These are phyloP conservation scores for Chironomus striatipennis DNA, from an alignment of 1,140 invertebrate species.

Conservation along the genomic window DNA sequence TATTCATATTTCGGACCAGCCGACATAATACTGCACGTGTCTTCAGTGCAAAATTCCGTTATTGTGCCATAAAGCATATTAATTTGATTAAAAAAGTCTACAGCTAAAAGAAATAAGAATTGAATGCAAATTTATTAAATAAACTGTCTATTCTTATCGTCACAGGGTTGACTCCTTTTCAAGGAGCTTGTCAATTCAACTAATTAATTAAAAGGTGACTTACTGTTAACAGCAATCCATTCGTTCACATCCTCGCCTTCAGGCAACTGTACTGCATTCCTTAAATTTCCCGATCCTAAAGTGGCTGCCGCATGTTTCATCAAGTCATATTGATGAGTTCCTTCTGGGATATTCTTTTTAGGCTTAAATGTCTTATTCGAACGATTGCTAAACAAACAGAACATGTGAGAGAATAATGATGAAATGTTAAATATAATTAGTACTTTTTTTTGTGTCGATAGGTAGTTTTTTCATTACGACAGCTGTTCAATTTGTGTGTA, in stretches of 20 bases:
- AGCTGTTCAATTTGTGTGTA: neutral
- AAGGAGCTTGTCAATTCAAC: too few relatives aligned
- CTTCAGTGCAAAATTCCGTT: conserved; percentile 97
- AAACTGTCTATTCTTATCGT: neutral
- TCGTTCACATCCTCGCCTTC: conserved; percentile 99
- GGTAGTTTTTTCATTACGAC: neutral
- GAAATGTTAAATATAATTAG: neutral
- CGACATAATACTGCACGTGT: conserved; percentile 96
- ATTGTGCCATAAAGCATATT: conserved; percentile 99
- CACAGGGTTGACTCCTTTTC: too few relatives aligned
- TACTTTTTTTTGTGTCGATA: neutral
- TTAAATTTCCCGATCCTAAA: conserved; percentile 91
- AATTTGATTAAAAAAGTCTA: conserved; percentile 99
- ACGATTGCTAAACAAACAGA: conserved; percentile 53
- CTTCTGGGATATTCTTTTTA: conserved; percentile 98
- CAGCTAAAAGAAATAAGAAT: conserved; percentile 60
- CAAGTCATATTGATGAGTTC: conserved; percentile 96
- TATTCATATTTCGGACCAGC: conserved; percentile 98
- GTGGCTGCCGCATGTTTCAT: conserved; percentile 99
- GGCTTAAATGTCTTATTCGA: conserved; percentile 97
- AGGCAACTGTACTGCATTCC: conserved; percentile 91
- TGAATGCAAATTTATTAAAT: neutral
- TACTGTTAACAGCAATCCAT: conserved; percentile 99
- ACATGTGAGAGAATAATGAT: neutral
- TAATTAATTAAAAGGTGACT: conserved; percentile 39